Percentiles rank a stretch among this genome's conserved stretches.
phyloP scores from a whole-genome alignment of 2,113 vertebrate genomes.

The Connochaetes taurinus region DNA sequence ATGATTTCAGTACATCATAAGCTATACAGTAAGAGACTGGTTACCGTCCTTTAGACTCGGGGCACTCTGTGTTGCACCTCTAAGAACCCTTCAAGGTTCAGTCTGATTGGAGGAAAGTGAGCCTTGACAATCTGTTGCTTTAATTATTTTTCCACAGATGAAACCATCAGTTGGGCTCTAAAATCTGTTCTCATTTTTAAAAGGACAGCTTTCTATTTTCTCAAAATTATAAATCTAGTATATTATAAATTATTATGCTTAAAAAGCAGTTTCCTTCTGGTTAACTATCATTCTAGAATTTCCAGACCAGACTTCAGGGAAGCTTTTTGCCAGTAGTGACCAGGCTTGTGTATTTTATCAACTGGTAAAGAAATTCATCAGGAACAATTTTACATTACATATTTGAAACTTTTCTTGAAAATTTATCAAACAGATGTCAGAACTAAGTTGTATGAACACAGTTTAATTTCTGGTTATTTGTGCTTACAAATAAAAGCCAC shows the following conservation, averaged over 20 bases:
- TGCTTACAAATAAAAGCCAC: neutral
- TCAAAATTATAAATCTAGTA: neutral
- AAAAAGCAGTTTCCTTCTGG: neutral
- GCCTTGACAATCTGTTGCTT: neutral
- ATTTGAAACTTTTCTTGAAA: neutral
- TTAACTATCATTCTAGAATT: conserved; percentile 2
- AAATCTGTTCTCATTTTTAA: neutral
- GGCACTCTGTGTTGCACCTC: neutral
- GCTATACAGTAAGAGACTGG: neutral
- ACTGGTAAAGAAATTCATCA: neutral
- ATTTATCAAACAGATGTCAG: neutral
- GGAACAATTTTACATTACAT: neutral
- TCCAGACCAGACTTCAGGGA: neutral
- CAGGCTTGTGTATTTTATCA: neutral
- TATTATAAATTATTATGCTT: neutral
- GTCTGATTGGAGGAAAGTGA: neutral
- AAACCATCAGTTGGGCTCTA: neutral
- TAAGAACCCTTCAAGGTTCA: neutral
- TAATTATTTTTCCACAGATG: neutral
- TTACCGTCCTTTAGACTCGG: neutral
- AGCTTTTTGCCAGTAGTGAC: conserved; percentile 11
- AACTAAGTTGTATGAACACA: neutral
- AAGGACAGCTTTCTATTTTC: neutral
- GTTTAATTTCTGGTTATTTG: conserved; percentile 14
- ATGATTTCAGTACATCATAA: neutral